Conservation (phyloP, 2,113 vertebrate species). For the Aptenodytes patagonicus region DNA sequence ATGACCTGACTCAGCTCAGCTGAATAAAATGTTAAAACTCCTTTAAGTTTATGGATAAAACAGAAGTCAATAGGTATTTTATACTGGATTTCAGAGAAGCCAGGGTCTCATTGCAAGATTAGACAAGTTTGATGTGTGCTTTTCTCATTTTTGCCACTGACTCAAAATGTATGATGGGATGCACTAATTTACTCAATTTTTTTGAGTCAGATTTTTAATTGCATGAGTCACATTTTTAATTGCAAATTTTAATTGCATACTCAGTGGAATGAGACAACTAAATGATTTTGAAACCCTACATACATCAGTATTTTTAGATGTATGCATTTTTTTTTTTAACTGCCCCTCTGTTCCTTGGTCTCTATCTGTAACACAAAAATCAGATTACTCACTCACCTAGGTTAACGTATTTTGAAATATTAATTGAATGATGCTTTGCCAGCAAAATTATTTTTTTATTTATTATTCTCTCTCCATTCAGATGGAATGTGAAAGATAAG, state of each 20-base stretch:
- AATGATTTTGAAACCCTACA: neutral
- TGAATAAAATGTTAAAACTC: neutral
- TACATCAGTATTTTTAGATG: neutral
- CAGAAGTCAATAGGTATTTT: neutral
- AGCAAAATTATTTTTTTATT: neutral
- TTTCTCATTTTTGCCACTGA: neutral
- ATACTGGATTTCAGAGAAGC: neutral
- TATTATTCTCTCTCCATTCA: neutral
- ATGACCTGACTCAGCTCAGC: neutral
- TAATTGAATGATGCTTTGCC: neutral
- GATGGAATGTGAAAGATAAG: neutral
- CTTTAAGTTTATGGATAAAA: neutral
- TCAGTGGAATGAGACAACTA: neutral
- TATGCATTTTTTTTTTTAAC: neutral
- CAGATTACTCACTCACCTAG: neutral
- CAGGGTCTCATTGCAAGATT: neutral
- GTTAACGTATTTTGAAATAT: neutral
- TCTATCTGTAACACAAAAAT: neutral
- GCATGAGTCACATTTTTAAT: neutral
- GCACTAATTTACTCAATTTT: neutral
- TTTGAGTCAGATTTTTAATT: neutral
- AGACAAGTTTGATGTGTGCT: neutral
- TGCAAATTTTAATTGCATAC: neutral
- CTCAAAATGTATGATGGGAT: neutral
- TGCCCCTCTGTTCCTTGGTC: neutral